These are phyloP conservation scores for Cephus runcator DNA, from an alignment of 2,888 invertebrate genomes.

Conservation along the genomic window DNA sequence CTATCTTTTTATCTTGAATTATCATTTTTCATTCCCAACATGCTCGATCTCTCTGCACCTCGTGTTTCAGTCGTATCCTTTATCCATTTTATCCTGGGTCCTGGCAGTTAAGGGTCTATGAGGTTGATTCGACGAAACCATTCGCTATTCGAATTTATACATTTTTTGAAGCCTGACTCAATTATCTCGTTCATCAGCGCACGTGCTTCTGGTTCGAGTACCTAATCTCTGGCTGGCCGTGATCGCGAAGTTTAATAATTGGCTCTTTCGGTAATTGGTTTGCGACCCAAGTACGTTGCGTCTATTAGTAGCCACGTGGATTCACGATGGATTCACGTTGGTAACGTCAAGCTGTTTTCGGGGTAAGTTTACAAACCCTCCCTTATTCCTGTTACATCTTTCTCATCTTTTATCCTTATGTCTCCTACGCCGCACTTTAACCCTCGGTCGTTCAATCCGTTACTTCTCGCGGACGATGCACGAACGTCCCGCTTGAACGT, in stretches of 20 bases:
- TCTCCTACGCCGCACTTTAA: constrained; percentile 18
- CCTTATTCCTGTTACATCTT: background rate
- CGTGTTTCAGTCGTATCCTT: background rate
- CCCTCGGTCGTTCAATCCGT: constrained; percentile 2
- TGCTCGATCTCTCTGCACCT: background rate
- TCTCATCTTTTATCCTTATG: constrained; percentile 20
- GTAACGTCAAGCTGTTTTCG: background rate
- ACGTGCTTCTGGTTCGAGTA: background rate
- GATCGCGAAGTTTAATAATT: background rate
- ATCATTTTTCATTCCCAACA: constrained; percentile 18
- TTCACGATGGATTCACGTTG: background rate
- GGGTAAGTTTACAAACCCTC: background rate
- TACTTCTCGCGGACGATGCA: background rate
- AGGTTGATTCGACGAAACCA: background rate
- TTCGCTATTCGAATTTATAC: background rate
- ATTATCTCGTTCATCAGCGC: background rate
- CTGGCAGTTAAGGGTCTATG: background rate
- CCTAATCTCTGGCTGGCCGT: background rate
- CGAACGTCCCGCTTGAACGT: background rate
- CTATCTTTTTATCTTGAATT: constrained; percentile 5
- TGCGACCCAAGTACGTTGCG: background rate
- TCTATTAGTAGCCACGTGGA: background rate
- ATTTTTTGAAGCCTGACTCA: background rate
- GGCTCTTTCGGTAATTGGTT: background rate
- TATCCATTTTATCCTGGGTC: background rate